Evolutionary conservation across 2,888 invertebrate species (phyloP), one percentile per base, ranked within the genome.

Genomic region (Acanthosepion lycidas): DNA sequence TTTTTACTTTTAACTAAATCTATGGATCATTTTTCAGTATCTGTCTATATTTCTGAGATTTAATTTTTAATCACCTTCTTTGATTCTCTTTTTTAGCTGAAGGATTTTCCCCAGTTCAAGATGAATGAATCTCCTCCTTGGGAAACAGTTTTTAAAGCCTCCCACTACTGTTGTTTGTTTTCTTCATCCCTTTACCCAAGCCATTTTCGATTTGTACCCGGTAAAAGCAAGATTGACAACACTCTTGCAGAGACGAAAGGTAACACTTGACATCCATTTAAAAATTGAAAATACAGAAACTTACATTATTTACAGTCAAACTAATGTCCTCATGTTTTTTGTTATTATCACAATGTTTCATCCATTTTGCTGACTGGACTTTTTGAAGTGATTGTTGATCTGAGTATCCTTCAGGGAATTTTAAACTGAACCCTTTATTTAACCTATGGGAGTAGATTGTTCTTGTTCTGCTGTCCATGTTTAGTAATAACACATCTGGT

Each of bases 231-330:
- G 53, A 93, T 93, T 53, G 93, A 93, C 53, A 93, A 93, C 53
- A 93, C 93, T 49, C 93, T 93, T 49, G 93, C 93, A 93, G 53
- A 93, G 51, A 93, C 93, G 53, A 53, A 93, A 93, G 93, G 93
- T 93, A 49, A 93, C 28, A 51, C 23, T 42, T 48, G 2, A 49
- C 42, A 26, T 48, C 33, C 23, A 33, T 42, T 33, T 49, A 33
- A 49, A 49, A 9, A 48, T 42, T 91, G 23, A 33, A 91, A 20
- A 33, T 91, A 91, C 42, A 91, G 23, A 12, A 33, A 91, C 91
- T 91, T n/a, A n/a, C 12, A 42, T 42, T 42, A 42, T 42, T 42
- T 42, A 42, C 2, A 42, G 42, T 42, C 42, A 42, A 3, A 42
- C 42, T 42, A 42, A 42, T 42, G 1, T 42, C 42, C 42, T 42